These are phyloP conservation scores for Monochamus alternatus DNA, from an alignment of 2,888 invertebrate species.

Conservation along the genomic window DNA sequence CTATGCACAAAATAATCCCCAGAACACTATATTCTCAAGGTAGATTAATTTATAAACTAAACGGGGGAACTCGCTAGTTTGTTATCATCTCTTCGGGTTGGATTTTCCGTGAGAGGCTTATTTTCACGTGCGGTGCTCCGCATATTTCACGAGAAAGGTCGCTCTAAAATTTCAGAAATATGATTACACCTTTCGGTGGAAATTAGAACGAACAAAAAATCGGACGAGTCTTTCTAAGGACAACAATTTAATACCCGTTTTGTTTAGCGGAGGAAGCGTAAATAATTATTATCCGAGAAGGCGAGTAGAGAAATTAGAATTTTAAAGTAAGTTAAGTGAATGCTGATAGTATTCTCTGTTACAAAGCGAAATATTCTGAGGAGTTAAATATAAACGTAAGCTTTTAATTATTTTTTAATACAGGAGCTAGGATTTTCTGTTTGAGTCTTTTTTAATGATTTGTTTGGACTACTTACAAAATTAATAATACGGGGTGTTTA, in stretches of 20 bases:
- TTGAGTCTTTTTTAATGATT: too few species aligned
- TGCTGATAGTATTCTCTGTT: not conserved
- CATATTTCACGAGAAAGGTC: not conserved
- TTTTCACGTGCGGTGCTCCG: not conserved
- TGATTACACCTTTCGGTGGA: not conserved
- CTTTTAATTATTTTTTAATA: too few species aligned
- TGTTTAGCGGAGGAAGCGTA: not conserved
- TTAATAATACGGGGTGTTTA: too few species aligned
- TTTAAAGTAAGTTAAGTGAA: not conserved
- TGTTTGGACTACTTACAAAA: too few species aligned
- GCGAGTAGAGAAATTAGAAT: not conserved
- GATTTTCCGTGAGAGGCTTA: constrained; percentile 18
- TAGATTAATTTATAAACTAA: constrained; percentile 20
- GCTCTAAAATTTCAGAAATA: not conserved
- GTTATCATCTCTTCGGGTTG: constrained; percentile 11
- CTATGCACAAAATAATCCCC: constrained; percentile 23
- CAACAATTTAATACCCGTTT: not conserved
- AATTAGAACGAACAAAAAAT: not conserved
- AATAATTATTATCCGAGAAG: not conserved
- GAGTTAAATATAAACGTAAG: not conserved
- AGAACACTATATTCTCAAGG: constrained; percentile 14
- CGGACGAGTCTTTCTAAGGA: not conserved
- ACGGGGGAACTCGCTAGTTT: constrained; percentile 13
- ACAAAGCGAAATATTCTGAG: not conserved
- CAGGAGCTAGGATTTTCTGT: too few species aligned